A percentile compares a stretch with the other conserved stretches of the same genome.
phyloP scores from a whole-genome alignment of 2,888 invertebrate genomes.

The Spodoptera exigua region DNA sequence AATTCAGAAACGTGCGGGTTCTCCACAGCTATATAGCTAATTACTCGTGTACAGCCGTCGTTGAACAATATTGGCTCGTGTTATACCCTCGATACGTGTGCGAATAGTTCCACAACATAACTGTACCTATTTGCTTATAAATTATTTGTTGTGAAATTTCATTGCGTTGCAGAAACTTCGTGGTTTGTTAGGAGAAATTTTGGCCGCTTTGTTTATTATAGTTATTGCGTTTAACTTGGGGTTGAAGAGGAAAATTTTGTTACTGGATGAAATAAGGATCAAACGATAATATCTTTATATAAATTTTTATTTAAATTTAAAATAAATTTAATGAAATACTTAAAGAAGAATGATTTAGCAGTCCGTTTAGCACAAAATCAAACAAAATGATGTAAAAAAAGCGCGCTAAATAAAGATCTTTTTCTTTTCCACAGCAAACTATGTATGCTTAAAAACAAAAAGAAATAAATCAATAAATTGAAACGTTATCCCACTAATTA shows the following conservation, averaged over 20 bases:
- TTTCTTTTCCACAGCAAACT: no score
- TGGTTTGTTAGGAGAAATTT: neutral
- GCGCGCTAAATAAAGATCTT: no score
- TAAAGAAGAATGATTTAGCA: no score
- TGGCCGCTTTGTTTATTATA: neutral
- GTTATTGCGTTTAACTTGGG: no score
- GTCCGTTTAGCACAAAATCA: no score
- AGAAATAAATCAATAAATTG: constrained; percentile 8
- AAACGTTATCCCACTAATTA: constrained; percentile 27
- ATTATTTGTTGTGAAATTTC: constrained; percentile 37
- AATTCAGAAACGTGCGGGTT: constrained; percentile 32
- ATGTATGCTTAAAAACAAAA: no score
- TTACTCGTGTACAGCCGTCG: constrained; percentile 63
- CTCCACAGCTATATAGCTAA: constrained; percentile 63
- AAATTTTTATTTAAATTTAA: no score
- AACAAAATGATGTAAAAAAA: no score
- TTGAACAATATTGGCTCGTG: constrained; percentile 64
- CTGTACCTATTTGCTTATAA: constrained; percentile 29
- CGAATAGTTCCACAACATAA: constrained; percentile 31
- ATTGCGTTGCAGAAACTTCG: constrained; percentile 19
- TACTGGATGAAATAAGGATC: neutral
- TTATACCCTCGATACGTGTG: constrained; percentile 50
- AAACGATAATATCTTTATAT: no score
- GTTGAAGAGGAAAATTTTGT: neutral
- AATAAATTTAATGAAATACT: no score